Conservation (phyloP, 1,140 invertebrate species). For the Calliphora vicina region DNA sequence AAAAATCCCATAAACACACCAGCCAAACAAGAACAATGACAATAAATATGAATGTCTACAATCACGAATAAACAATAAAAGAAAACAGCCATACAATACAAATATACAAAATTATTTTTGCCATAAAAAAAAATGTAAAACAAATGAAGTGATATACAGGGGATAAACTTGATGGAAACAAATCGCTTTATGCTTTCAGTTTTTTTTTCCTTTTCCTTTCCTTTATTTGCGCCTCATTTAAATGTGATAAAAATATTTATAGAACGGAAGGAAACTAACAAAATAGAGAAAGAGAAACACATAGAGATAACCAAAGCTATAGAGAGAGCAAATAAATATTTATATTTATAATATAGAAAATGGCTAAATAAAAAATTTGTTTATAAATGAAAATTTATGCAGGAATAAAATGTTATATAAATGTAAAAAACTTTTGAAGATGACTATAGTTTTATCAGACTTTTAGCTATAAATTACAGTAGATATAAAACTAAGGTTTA, state of each 20-base stretch:
- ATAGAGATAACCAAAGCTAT: background rate
- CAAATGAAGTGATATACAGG: background rate
- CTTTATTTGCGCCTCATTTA: background rate
- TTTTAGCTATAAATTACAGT: too few relatives aligned
- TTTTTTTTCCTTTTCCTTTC: background rate
- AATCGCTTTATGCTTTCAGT: background rate
- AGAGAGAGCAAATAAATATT: background rate
- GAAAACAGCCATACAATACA: background rate
- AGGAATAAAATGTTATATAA: too few relatives aligned
- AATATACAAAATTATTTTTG: background rate
- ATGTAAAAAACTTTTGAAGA: too few relatives aligned
- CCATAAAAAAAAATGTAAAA: background rate
- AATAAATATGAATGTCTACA: background rate
- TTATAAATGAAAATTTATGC: background rate
- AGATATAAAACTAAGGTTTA: too few relatives aligned
- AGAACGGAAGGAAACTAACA: background rate
- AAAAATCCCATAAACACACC: background rate
- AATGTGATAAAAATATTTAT: slow-evolving; percentile 15
- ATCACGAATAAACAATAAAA: slow-evolving; percentile 14
- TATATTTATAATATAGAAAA: background rate
- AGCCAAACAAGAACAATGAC: background rate
- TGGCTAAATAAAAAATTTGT: background rate
- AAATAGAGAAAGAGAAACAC: background rate
- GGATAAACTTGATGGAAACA: slow-evolving; percentile 1
- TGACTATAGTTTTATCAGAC: too few relatives aligned